Base-by-base conservation (phyloP, 2,888 invertebrate species). In the Hirtodrosophila alboralis region DNA sequence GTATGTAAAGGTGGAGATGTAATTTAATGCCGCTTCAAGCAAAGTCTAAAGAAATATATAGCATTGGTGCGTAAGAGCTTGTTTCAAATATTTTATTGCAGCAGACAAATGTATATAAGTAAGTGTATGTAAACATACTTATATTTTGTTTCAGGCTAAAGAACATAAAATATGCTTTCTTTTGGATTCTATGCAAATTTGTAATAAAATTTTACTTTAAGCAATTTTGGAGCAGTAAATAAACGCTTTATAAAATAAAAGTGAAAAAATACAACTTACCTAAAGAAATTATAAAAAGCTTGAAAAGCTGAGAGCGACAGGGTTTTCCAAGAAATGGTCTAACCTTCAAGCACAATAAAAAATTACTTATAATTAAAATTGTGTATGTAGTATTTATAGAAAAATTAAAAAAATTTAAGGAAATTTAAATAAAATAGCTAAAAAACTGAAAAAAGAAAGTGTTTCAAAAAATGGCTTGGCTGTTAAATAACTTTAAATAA, bases 1-100 rank as follows among this genome's bases (percentile, higher is more conserved):
- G 40, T 31, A 51, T 13, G 37, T 34, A 43, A 41, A 53, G 51
- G 49, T 52, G 57, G 7, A n/a, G n/a, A 26, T 57, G 76, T 68
- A 75, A 85, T 72, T 72, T 66, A 66, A 79, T 58, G 61, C 68
- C 61, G 47, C 58, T 79, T 69, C 65, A 69, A 64, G 79, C 63
- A 33, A n/a, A 60, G 16, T 63, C 54, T 30, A 36, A 30, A 59
- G 5, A 47, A 59, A 56, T 27, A 58, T 57, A 62, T 64, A 36
- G 48, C 67, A 67, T 49, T 68, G 53, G 53, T 63, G 62, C 60
- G 51, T 56, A 45, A 51, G 56, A 64, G 36, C 4, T 33, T 44
- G 0, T 10, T 34, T 13, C 26, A 44, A 48, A 60, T 56, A 48
- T 62, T 69, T 69, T 77, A 62, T 77, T 70, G 49, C 44, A 30